Evolutionary conservation across 2,113 vertebrate species (phyloP), one percentile per base, ranked within the genome.

Genomic region (Gyps fulvus): DNA sequence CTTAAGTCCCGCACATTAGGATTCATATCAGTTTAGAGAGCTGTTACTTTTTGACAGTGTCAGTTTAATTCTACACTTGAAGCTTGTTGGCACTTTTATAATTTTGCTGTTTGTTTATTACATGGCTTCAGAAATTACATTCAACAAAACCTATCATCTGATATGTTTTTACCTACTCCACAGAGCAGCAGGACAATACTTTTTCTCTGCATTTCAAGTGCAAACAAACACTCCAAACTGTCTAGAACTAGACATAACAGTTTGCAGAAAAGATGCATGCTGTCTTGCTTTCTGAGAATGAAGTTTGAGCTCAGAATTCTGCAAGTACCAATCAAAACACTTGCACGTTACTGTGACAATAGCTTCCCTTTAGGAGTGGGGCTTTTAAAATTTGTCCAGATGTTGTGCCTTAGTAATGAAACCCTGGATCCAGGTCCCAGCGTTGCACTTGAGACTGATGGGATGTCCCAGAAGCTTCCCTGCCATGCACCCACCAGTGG

Each of bases 371-470:
- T 9, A 81, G 42, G 49, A 74, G 20, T 27, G 29, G 9, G 0
- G 9, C 22, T 32, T 34, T 74, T 29, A 58, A 65, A 70, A 71
- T 65, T 70, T 59, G 22, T 26, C 31, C 2, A 1, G 20, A 27
- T 1, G 1, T 34, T 59, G 38, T 65, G n/a, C 21, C 20, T 74
- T 10, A 26, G 57, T 26, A 65, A 71, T 6, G 14, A 73, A 73
- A 80, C 17, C 20, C 23, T 66, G 27, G 40, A 57, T 69, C 49
- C 18, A 19, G 21, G 55, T 83, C 36, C 34, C 61, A 63, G 16
- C 1, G 0, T 11, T 29, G 36, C 31, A 52, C 38, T 25, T 18
- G 9, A 79, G 26, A n/a, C 16, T 22, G 34, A 26, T 0, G 0
- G 34, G 26, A 13, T 49, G 34, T 54, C 54, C 36, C 29, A 79